A percentile compares a stretch with the other conserved stretches of the same genome.
Conservation (phyloP, 2,797 vertebrate species). For the Dendrocincla tyrannina region DNA sequence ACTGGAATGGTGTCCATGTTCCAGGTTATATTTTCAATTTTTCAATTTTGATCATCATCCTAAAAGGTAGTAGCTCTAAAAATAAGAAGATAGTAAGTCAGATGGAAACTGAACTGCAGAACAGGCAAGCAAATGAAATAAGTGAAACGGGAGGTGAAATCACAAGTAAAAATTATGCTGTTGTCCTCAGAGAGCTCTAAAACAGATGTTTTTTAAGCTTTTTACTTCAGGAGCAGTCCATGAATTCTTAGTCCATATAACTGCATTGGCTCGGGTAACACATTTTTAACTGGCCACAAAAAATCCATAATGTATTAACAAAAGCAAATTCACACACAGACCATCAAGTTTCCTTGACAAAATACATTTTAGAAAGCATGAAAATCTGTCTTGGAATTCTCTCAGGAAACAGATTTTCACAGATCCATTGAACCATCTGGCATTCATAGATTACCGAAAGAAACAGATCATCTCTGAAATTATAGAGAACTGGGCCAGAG, state of each 20-base stretch:
- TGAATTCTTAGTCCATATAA: background rate
- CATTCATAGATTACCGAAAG: slow-evolving; percentile 3
- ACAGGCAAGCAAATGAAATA: background rate
- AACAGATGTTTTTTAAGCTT: background rate
- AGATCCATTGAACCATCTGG: slow-evolving; percentile 4
- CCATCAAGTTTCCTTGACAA: background rate
- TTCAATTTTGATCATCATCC: background rate
- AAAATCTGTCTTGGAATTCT: background rate
- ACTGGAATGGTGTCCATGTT: background rate
- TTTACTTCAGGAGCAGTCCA: background rate
- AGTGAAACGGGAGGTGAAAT: background rate
- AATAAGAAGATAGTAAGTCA: background rate
- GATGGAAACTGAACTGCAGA: background rate
- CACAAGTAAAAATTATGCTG: background rate
- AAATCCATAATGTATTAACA: background rate
- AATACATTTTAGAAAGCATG: background rate
- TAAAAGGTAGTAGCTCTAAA: background rate
- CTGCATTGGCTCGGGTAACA: background rate
- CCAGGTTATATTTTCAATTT: background rate
- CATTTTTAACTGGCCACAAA: background rate
- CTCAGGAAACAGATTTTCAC: background rate
- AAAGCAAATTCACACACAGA: background rate
- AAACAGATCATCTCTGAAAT: slow-evolving; percentile 5
- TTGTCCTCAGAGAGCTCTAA: background rate
- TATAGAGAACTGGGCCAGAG: background rate